Evolutionary conservation across 2,113 vertebrate species (phyloP).

Genomic region (Sorex fumeus): DNA sequence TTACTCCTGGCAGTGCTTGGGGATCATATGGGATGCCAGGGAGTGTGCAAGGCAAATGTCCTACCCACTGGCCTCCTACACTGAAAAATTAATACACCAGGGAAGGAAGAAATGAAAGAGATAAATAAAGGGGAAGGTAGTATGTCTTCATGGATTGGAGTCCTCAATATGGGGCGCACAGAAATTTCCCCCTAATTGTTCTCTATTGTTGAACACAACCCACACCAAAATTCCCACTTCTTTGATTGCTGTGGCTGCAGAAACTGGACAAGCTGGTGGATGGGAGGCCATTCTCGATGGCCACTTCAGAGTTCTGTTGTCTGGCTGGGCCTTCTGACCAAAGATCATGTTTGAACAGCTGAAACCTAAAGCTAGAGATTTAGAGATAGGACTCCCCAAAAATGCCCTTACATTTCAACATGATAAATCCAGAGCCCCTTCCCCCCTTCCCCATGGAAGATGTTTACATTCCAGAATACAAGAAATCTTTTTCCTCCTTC

Average conservation of each 20-base stretch:
- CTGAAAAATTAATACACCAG: slow-evolving; percentile 32
- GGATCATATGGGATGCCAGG: too few relatives aligned
- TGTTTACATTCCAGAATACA: slow-evolving; percentile 48
- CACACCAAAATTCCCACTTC: slow-evolving; percentile 42
- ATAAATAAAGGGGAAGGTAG: slow-evolving; percentile 46
- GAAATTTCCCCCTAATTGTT: slow-evolving; percentile 6
- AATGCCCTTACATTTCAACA: slow-evolving; percentile 6
- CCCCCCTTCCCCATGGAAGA: background rate
- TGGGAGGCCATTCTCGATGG: background rate
- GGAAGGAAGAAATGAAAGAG: slow-evolving; percentile 2
- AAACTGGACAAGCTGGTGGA: background rate
- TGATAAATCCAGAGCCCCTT: slow-evolving; percentile 27
- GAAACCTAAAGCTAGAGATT: slow-evolving; percentile 42
- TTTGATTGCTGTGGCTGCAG: background rate
- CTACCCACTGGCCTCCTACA: too few relatives aligned
- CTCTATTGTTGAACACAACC: slow-evolving; percentile 10
- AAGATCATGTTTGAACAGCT: slow-evolving; percentile 53
- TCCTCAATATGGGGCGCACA: slow-evolving; percentile 23
- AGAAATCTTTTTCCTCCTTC: slow-evolving; percentile 11
- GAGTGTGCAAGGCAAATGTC: too few relatives aligned
- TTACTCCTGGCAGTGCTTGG: too few relatives aligned
- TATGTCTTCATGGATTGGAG: background rate
- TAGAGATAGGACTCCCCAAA: slow-evolving; percentile 36
- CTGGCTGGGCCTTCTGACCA: slow-evolving; percentile 35
- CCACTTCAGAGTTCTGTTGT: slow-evolving; percentile 37